Base-by-base conservation (phyloP, 2,888 invertebrate species). In the Xestoiulus laeticollis region DNA sequence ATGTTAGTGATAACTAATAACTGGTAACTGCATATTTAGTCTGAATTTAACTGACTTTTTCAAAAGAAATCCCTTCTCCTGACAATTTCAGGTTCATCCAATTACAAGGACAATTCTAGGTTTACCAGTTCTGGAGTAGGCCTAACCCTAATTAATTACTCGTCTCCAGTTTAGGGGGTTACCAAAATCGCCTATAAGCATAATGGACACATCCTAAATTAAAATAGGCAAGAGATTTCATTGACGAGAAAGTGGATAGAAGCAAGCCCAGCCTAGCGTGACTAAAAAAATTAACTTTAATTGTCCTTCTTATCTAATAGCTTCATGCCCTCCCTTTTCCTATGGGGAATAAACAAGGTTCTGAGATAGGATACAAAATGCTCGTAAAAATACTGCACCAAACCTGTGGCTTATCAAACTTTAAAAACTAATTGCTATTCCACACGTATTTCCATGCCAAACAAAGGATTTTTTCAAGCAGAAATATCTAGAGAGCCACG, bases 221-320 rank as follows among this genome's bases (percentile, higher is more conserved):
- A 78, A 78, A 78, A 30, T 2, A 78, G 16, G 78, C 30, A 14
- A 22, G 30, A 30, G 78, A 30, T 78, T 78, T 78, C 78, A 78
- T 30, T 30, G 1, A 4, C 0, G 12, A 26, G 78, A 78, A 78
- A 78, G 78, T 30, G 78, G 68, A n/a, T 68, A 68, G 26, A 68
- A 26, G 68, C 22, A 10, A 22, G 68, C 8, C 8, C 68, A 68
- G 68, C 68, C 8, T 26, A 68, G 68, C 68, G 68, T 68, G 78
- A 78, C 78, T 26, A 26, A 14, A 30, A 30, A 30, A 78, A 78
- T 12, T 68, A 30, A 30, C 1, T 12, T 78, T 78, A 78, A 78
- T 78, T 78, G 78, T 78, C 78, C 26, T 78, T 78, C 78, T 78
- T 78, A 78, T 78, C 78, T 78, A 78, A 78, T 78, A 26, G 78